These are phyloP conservation scores for Chionoecetes opilio DNA, from an alignment of 1,140 invertebrate species.

Conservation along the genomic window DNA sequence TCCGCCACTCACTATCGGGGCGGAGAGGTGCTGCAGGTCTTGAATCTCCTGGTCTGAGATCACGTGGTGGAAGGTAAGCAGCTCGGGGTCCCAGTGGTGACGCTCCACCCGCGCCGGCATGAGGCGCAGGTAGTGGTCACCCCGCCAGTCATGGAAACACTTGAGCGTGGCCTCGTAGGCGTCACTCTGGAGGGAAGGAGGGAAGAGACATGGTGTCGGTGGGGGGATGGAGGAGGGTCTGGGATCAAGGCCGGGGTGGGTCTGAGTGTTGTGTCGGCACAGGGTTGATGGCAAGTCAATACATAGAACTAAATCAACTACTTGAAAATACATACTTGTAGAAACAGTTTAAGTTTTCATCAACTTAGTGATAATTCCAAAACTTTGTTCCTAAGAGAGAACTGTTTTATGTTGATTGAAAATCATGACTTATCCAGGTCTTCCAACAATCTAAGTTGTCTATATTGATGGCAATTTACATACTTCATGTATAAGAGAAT, in stretches of 20 bases:
- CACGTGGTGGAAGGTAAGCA: slow-evolving; percentile 86
- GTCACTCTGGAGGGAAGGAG: slow-evolving; percentile 71
- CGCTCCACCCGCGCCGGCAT: slow-evolving; percentile 86
- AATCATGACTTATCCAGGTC: no score
- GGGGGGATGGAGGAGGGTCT: not conserved
- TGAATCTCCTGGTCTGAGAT: slow-evolving; percentile 81
- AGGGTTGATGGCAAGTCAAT: no score
- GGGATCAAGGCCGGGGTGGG: not conserved
- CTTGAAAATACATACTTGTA: no score
- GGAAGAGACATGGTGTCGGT: not conserved
- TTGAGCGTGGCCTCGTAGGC: slow-evolving; percentile 79
- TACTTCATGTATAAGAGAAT: no score
- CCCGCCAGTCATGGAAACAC: slow-evolving; percentile 82
- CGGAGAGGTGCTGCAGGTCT: slow-evolving; percentile 10
- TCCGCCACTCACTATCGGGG: slow-evolving; percentile 66
- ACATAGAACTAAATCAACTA: no score
- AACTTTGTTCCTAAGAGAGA: no score
- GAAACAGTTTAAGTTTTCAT: no score
- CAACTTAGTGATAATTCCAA: no score
- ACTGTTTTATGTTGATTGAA: no score
- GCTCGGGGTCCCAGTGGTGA: slow-evolving; percentile 84
- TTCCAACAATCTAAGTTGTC: no score
- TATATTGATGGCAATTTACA: no score
- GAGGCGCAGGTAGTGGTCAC: slow-evolving; percentile 83
- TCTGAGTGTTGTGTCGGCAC: not conserved